Conservation (phyloP, 2,797 vertebrate species). For the Anabas testudineus region DNA sequence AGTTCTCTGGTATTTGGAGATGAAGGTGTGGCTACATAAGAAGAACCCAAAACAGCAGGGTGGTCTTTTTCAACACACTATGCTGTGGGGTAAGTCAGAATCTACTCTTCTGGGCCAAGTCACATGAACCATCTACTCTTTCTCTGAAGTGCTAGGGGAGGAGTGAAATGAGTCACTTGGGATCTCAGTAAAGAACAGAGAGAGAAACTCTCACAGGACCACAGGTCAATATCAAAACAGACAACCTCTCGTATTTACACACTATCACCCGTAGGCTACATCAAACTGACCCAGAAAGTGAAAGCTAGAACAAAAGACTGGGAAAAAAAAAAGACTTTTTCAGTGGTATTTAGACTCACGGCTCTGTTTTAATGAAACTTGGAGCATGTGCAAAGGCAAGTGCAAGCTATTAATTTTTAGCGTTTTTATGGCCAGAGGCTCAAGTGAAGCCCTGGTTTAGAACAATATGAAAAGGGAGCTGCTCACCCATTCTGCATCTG, state of each 20-base stretch:
- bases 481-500: neutral
- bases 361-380: constrained; percentile 60
- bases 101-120: constrained; percentile 26
- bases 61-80: constrained; percentile 62
- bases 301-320: constrained; percentile 51
- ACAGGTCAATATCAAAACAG: constrained; percentile 73
- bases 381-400: constrained; percentile 27
- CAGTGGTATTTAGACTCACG: constrained; percentile 37
- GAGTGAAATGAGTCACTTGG: constrained; percentile 66
- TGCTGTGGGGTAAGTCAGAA: constrained; percentile 43
- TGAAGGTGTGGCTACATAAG: constrained; percentile 16
- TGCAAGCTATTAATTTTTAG: constrained; percentile 16
- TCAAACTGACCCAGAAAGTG: constrained; percentile 56
- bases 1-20: constrained; percentile 11
- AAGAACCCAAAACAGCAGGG: constrained; percentile 54
- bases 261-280: constrained; percentile 48
- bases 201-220: constrained; percentile 50
- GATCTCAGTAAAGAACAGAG: constrained; percentile 68
- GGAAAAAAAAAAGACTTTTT: constrained; percentile 13
- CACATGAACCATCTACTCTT: constrained; percentile 20
- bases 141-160: constrained; percentile 46
- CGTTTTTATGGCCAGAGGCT: constrained; percentile 4
- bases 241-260: constrained; percentile 68
- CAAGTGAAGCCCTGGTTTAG: neutral
- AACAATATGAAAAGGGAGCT: constrained; percentile 14